phyloP scores from a whole-genome alignment of 2,888 invertebrate genomes.

The Sesia bembeciformis region DNA sequence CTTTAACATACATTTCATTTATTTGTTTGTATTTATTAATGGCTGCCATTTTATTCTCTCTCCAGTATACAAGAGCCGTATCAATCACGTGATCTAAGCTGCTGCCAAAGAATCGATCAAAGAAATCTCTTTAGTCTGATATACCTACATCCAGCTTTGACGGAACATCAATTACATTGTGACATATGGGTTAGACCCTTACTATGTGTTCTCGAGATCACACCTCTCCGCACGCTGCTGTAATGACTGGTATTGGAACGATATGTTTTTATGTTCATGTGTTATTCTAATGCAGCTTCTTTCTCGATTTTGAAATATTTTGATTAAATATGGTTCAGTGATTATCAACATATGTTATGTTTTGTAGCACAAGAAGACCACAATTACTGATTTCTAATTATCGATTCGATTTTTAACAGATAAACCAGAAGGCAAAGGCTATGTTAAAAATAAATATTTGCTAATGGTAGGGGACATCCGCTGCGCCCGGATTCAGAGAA shows the following conservation, averaged over 20 bases:
- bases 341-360: no score
- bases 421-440: no score
- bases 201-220: constrained; percentile 7
- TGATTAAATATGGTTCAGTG: no score
- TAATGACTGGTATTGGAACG: no score
- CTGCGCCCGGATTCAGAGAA: constrained; percentile 41
- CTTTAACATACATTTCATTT: background rate
- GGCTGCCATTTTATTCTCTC: background rate
- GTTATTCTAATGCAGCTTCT: no score
- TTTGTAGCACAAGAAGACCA: no score
- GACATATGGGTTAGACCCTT: constrained; percentile 17
- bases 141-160: background rate
- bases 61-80: background rate
- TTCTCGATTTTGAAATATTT: no score
- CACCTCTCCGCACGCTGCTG: background rate
- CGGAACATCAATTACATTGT: constrained; percentile 27
- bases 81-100: background rate
- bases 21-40: background rate
- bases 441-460: no score
- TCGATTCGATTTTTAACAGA: no score
- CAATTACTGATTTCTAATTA: no score
- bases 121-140: background rate
- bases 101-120: background rate
- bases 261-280: no score
- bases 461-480: constrained; percentile 19